Evolutionary conservation across 2,113 vertebrate genomes (phyloP).

Genomic region (Zootoca vivipara): DNA sequence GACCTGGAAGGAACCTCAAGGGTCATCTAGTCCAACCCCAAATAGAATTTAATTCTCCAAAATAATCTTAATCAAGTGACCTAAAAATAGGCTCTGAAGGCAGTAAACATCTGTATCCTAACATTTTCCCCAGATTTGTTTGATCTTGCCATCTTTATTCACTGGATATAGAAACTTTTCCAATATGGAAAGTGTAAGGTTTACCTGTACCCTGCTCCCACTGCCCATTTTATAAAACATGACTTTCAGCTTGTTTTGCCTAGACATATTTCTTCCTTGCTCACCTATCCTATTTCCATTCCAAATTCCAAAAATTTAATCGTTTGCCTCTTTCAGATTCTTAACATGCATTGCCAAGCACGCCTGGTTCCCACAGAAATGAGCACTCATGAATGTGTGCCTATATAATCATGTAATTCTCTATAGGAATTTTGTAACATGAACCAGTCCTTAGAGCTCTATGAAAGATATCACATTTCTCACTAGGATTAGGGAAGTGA

Average conservation of each 20-base stretch:
- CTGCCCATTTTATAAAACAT: background rate
- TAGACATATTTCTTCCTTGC: background rate
- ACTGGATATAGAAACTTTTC: background rate
- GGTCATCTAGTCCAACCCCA: too few species aligned
- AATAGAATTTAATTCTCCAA: too few species aligned
- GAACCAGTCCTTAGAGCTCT: background rate
- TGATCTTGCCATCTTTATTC: background rate
- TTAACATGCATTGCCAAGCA: background rate
- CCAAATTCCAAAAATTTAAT: background rate
- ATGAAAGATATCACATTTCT: conserved; percentile 3
- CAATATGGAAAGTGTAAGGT: background rate
- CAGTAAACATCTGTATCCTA: background rate
- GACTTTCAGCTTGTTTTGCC: background rate
- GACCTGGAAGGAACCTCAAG: too few species aligned
- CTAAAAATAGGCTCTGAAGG: too few species aligned
- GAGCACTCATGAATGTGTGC: background rate
- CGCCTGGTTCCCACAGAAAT: background rate
- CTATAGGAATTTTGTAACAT: background rate
- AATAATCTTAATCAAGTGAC: too few species aligned
- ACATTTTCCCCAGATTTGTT: background rate
- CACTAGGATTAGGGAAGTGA: background rate
- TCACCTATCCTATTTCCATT: background rate
- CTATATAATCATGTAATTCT: background rate
- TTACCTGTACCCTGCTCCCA: too few species aligned
- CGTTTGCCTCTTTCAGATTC: background rate